A percentile compares a stretch with the other conserved stretches of the same genome.
Conservation (phyloP, 2,888 invertebrate species). For the Nomada hirtipes region DNA sequence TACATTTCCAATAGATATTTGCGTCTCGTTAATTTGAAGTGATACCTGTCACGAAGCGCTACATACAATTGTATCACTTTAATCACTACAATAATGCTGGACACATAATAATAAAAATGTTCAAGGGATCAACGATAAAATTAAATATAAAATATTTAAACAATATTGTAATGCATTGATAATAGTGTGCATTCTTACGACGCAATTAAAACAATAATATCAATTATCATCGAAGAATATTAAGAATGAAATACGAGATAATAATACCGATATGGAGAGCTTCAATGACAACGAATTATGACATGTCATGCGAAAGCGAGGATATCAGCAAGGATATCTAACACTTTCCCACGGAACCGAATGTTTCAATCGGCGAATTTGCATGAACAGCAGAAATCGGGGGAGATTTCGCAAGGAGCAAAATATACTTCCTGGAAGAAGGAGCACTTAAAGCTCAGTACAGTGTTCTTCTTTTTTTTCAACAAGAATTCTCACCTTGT, state of each 20-base stretch:
- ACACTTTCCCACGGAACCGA: conserved; percentile 5
- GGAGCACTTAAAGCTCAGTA: conserved; percentile 23
- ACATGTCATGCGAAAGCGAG: background rate
- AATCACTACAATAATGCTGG: no score
- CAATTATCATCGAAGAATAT: no score
- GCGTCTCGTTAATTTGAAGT: background rate
- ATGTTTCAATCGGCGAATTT: conserved; percentile 18
- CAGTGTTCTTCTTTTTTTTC: background rate
- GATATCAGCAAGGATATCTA: conserved; percentile 26
- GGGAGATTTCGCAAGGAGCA: conserved; percentile 35
- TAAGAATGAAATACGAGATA: no score
- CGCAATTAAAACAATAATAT: no score
- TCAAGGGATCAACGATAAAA: no score
- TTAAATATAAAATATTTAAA: no score
- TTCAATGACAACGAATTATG: conserved; percentile 3
- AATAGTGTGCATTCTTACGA: no score
- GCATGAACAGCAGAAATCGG: conserved; percentile 5
- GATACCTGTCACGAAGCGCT: no score
- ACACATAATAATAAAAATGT: no score
- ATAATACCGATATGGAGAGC: background rate
- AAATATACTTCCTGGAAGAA: conserved; percentile 49
- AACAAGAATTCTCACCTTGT: conserved; percentile 57
- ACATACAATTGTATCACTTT: no score
- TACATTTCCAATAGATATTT: no score
- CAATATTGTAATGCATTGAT: no score